These are phyloP conservation scores for Andrena flavipes DNA, from an alignment of 2,888 invertebrate species.

Conservation along the genomic window DNA sequence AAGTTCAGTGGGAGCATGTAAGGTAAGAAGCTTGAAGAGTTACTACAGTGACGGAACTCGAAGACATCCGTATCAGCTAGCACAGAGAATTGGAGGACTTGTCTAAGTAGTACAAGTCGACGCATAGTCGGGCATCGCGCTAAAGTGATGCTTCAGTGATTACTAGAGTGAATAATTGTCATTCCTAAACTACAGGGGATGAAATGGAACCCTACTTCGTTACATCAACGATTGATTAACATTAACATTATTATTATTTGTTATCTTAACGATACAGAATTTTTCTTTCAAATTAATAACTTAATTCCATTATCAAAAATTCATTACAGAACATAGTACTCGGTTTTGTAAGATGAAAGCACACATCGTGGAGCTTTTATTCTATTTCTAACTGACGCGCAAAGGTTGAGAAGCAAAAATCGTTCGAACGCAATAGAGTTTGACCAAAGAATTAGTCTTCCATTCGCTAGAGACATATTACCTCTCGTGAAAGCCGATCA, in stretches of 20 bases:
- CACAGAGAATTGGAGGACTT: neutral
- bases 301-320: neutral
- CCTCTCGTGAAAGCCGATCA: neutral
- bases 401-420: neutral
- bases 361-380: too few relatives aligned
- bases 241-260: neutral
- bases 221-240: neutral
- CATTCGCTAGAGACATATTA: neutral
- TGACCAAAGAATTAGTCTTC: conserved; percentile 3
- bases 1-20: neutral
- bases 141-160: neutral
- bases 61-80: neutral
- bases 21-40: neutral
- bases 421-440: neutral
- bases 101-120: neutral
- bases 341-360: neutral
- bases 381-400: neutral
- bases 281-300: neutral
- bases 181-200: neutral
- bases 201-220: neutral
- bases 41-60: neutral
- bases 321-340: neutral
- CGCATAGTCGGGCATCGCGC: neutral
- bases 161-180: neutral
- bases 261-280: too few relatives aligned